Base-by-base conservation (phyloP, 2,888 invertebrate genomes). In the Pteria penguin region DNA sequence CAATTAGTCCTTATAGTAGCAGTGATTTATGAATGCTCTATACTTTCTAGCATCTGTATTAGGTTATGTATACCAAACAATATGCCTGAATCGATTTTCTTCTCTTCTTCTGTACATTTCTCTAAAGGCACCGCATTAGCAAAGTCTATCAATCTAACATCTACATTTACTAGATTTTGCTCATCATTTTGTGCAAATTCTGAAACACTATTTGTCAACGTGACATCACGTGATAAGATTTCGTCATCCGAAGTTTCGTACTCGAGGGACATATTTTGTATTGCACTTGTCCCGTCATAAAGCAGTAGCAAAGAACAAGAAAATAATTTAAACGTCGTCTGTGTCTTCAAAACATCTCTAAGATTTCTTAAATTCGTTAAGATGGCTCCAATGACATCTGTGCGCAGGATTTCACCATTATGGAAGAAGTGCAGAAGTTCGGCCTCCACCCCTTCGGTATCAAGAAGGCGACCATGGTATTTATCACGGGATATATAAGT, bases 141-240 rank as follows among this genome's bases (percentile, higher is more conserved):
- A 93, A 98, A 98, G 93, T 98, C 98, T 85, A 98, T 98, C 94
- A 98, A 96, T 86, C 97, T 95, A 69, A 97, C 96, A 91, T 97
- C 97, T 2, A 91, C 88, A 92, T 66, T 78, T 3, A n/a, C 36
- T 2, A 1, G 2, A 8, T 18, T 33, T 24, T 60, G 32, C n/a
- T 54, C 27, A 67, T 27, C 24, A 54, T 18, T 0, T 2, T 4
- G 18, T n/a, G n/a, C n/a, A n/a, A n/a, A n/a, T n/a, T n/a, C n/a
- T n/a, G n/a, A n/a, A n/a, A 60, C 4, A 29, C 26, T 8, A 32
- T 4, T 60, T 1, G 4, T n/a, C n/a, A n/a, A n/a, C 4, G 67
- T 54, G 52, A 31, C 14, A 22, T n/a, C 67, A 67, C 22, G 58
- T 24, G 22, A 52, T 22, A 3, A 26, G 27, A 4, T 29, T 67